Base-by-base conservation (phyloP, 2,888 invertebrate species). In the Proisotoma minuta region DNA sequence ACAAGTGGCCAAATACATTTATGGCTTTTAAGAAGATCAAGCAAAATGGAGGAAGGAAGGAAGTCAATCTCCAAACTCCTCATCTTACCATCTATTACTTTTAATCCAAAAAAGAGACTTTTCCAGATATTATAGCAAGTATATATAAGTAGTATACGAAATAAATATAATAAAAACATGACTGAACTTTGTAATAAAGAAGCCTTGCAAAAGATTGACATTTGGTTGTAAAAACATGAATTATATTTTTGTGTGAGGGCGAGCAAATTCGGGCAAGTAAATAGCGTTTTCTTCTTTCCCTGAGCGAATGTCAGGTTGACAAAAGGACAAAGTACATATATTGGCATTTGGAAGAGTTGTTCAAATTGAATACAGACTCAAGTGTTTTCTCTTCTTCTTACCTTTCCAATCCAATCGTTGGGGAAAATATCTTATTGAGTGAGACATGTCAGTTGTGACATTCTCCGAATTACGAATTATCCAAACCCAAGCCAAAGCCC, bases 341-440 rank as follows among this genome's bases (percentile, higher is more conserved):
- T 71, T 71, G 71, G 71, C 66, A 71, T 67, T 69, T 67, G 64
- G 64, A 67, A 69, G 69, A 65, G 65, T 63, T 57, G 67, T 69
- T 69, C 67, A 72, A 69, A 72, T 68, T 68, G 69, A 72, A 72
- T 70, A 72, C 68, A 66, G 65, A 51, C 60, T 72, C 66, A 70
- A 70, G 70, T 72, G 70, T 70, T 72, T 69, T 70, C 70, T 67
- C 69, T 72, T 57, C 70, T 60, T 65, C 68, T 68, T 69, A 62
- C 65, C 68, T 68, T 71, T 68, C 65, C 56, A 43, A 34, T 15
- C 43, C 18, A 18, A 18, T n/a, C 43, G 20, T 43, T 43, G 8
- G 34, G 8, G 34, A 34, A 15, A 8, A 34, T 34, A 15, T 8
- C 8, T 34, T 8, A 15, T 10, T 8, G 34, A 34, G 34, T 24